Base-by-base conservation (phyloP, 2,888 invertebrate genomes). In the Tiliacea citrago region DNA sequence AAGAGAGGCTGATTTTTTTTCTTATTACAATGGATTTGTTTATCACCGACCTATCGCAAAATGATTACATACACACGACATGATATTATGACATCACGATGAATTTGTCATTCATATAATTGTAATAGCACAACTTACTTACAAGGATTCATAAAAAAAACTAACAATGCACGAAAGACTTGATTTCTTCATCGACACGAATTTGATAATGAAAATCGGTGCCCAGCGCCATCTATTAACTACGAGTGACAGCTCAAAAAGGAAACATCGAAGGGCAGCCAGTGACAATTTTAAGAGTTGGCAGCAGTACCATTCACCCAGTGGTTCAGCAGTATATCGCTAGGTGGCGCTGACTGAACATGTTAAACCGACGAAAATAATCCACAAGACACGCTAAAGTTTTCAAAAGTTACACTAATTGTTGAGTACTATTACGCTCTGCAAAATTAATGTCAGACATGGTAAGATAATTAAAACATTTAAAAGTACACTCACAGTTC, bases 401-500 rank as follows among this genome's bases (percentile, higher is more conserved):
- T n/a, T 10, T 2, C 1, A 18, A n/a, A 55, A 10, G 18, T 35
- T 18, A 21, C 12, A 62, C 9, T 24, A 1, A 39, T 9, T 53
- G 4, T 16, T 13, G n/a, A 4, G 6, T 4, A 39, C 10, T 0
- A 6, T 0, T 29, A 29, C 29, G 24, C 0, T 18, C 3, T 8
- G 2, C 0, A 67, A 51, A 35, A 76, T 2, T 2, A 29, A 76
- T 4, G 5, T n/a, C 1, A 13, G 4, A 6, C 1, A 12, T 45
- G 13, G 39, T 13, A 63, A n/a, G 13, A 6, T 18, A 18, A 57
- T 13, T 18, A 35, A 24, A 42, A 39, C 10, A 69, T 39, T 35
- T 24, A 70, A 47, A 45, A 62, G 53, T 9, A 42, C 24, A 72
- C 98, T 97, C 96, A 99, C 99, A 93, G 99, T 99, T 97, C 99